Conservation (phyloP, 2,888 invertebrate genomes). For the Perizoma flavofasciatum region DNA sequence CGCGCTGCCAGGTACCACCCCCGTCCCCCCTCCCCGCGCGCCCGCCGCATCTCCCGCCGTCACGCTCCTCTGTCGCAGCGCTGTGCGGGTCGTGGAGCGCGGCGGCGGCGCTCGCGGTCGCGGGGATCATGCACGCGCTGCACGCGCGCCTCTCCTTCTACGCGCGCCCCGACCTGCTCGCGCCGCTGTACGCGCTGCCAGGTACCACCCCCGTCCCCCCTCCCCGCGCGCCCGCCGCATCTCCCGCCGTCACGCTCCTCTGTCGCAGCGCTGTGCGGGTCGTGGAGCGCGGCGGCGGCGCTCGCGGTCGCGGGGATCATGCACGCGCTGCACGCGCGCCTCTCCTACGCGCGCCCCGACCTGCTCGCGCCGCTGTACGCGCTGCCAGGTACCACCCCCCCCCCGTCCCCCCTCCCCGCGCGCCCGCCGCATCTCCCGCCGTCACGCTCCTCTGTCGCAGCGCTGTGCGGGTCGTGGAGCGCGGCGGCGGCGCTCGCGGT, state of each 20-base stretch:
- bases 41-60: too few relatives aligned
- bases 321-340: slow-evolving; percentile 66
- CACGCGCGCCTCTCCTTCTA: slow-evolving; percentile 85
- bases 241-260: too few relatives aligned
- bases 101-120: slow-evolving; percentile 59
- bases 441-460: too few relatives aligned
- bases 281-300: slow-evolving; percentile 43
- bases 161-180: slow-evolving; percentile 87
- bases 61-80: too few relatives aligned
- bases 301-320: slow-evolving; percentile 55
- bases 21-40: too few relatives aligned
- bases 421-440: too few relatives aligned
- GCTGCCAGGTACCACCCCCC: slow-evolving; percentile 43
- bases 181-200: slow-evolving; percentile 86
- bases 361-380: slow-evolving; percentile 90
- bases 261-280: too few relatives aligned
- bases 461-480: too few relatives aligned
- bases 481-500: slow-evolving; percentile 59
- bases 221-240: too few relatives aligned
- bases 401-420: too few relatives aligned
- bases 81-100: too few relatives aligned
- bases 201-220: slow-evolving; percentile 14
- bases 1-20: slow-evolving; percentile 60
- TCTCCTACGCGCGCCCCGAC: slow-evolving; percentile 87
- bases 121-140: slow-evolving; percentile 42